Percentiles rank a stretch among this genome's conserved stretches.
These are phyloP conservation scores for Rousettus madagascariensis DNA, from an alignment of 2,797 vertebrate species.

Conservation along the genomic window DNA sequence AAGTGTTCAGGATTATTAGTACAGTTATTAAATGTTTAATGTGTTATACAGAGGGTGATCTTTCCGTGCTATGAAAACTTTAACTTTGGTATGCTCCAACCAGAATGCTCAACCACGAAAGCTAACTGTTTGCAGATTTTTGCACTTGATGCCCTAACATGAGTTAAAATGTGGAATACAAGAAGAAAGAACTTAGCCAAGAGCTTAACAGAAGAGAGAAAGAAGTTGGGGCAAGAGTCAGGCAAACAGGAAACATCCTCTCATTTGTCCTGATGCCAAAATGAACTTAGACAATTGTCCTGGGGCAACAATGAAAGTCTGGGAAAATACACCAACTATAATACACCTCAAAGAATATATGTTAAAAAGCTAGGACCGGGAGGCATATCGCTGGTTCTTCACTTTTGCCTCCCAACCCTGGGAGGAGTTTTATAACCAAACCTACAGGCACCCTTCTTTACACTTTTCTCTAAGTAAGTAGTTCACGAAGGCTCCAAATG, in stretches of 20 bases:
- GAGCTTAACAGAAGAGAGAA: constrained; percentile 66
- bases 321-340: constrained; percentile 57
- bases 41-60: constrained; percentile 67
- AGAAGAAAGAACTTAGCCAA: constrained; percentile 71
- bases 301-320: constrained; percentile 44
- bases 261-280: constrained; percentile 75
- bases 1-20: constrained; percentile 71
- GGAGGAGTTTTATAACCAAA: constrained; percentile 44
- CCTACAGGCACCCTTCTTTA: constrained; percentile 6
- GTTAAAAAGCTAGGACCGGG: neutral
- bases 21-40: constrained; percentile 77
- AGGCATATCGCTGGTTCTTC: constrained; percentile 30
- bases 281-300: constrained; percentile 69
- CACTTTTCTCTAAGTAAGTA: constrained; percentile 17
- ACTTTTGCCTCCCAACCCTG: neutral
- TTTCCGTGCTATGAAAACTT: constrained; percentile 63
- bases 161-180: constrained; percentile 68
- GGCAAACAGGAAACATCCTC: constrained; percentile 79
- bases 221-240: constrained; percentile 70
- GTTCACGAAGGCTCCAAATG: constrained; percentile 49
- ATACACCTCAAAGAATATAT: constrained; percentile 64
- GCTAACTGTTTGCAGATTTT: constrained; percentile 77
- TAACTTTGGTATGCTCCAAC: constrained; percentile 57
- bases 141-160: constrained; percentile 69
- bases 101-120: constrained; percentile 69